phyloP scores from a whole-genome alignment of 2,113 vertebrate genomes.

The Elephas maximus region DNA sequence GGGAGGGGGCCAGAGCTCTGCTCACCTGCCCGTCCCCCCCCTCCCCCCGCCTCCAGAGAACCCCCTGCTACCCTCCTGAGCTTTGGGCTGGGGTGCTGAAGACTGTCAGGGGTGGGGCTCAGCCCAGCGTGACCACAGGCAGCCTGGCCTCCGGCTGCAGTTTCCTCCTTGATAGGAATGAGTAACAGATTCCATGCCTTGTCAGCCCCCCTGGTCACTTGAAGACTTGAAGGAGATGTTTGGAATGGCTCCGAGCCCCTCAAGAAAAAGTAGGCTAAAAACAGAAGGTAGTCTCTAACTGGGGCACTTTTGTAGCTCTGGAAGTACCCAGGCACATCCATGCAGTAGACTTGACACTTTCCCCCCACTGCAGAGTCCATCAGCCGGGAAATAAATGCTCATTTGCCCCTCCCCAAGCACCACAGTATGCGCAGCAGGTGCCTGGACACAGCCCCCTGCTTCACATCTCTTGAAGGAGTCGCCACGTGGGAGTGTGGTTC shows the following conservation, averaged over 20 bases:
- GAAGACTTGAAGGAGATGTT: background rate
- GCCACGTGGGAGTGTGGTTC: background rate
- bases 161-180: background rate
- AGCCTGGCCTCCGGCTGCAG: background rate
- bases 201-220: background rate
- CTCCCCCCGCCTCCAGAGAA: background rate
- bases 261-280: background rate
- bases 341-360: background rate
- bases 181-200: background rate
- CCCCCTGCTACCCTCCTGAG: background rate
- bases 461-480: background rate
- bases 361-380: background rate
- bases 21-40: background rate
- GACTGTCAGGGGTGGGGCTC: background rate
- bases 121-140: background rate
- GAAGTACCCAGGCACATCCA: background rate
- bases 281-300: background rate
- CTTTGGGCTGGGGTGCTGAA: background rate
- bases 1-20: background rate
- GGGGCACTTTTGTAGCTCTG: background rate
- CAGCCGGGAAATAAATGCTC: background rate
- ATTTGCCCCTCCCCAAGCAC: background rate
- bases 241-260: constrained; percentile 6
- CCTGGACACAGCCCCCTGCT: background rate
- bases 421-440: background rate